These are phyloP conservation scores for Salpingus planirostris DNA, from an alignment of 2,888 invertebrate genomes.

Conservation along the genomic window DNA sequence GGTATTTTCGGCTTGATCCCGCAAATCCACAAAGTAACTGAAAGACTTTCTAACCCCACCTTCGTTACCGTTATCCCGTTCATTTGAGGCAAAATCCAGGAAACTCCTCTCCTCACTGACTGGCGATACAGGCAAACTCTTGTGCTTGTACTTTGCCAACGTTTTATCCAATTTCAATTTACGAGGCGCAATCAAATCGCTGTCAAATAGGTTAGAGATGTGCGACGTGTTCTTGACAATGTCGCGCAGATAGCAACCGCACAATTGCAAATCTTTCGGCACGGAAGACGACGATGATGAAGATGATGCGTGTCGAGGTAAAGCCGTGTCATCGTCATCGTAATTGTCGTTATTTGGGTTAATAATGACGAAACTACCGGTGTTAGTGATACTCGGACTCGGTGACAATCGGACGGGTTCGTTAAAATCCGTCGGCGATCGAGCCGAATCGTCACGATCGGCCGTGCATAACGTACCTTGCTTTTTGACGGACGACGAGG, in stretches of 20 bases:
- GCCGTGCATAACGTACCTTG: too few relatives aligned
- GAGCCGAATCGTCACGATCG: conserved; percentile 41
- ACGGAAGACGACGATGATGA: conserved; percentile 30
- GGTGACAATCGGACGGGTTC: conserved; percentile 16
- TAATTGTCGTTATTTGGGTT: too few relatives aligned
- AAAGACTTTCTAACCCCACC: conserved; percentile 49
- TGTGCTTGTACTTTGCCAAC: conserved; percentile 44
- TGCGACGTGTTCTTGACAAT: conserved; percentile 33
- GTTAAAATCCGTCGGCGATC: conserved; percentile 23
- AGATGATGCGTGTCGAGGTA: too few relatives aligned
- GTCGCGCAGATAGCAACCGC: conserved; percentile 40
- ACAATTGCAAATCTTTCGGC: conserved; percentile 36
- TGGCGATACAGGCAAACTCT: conserved; percentile 74
- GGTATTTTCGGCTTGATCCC: conserved; percentile 42
- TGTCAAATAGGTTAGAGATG: conserved; percentile 25
- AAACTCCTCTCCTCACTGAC: conserved; percentile 61
- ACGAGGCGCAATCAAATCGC: conserved; percentile 30
- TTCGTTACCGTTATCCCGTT: too few relatives aligned
- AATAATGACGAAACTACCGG: conserved; percentile 6
- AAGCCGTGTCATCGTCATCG: too few relatives aligned
- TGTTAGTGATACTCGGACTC: conserved; percentile 27
- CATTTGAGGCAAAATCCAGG: conserved; percentile 33
- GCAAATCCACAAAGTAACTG: conserved; percentile 57
- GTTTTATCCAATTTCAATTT: conserved; percentile 37
- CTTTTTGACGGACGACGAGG: too few relatives aligned